These are phyloP conservation scores for Chromobotia macracanthus DNA, from an alignment of 2,797 vertebrate genomes.

Conservation along the genomic window DNA sequence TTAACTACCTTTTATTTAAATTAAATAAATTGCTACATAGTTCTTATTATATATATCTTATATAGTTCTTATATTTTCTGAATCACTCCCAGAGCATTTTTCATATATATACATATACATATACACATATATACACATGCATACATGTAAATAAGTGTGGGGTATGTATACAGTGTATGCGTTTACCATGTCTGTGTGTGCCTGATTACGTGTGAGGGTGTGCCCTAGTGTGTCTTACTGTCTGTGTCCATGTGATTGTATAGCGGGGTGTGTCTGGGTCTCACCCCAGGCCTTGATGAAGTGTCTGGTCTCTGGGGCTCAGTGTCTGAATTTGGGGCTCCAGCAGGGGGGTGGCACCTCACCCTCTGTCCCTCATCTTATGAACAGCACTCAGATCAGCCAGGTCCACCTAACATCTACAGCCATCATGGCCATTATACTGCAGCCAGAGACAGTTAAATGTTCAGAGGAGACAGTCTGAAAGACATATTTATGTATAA, in stretches of 20 bases:
- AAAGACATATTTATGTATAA: slow-evolving; percentile 64
- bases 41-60: too few relatives aligned
- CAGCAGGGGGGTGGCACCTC: slow-evolving; percentile 22
- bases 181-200: slow-evolving; percentile 52
- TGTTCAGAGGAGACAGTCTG: slow-evolving; percentile 40
- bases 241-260: slow-evolving; percentile 60
- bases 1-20: too few relatives aligned
- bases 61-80: too few relatives aligned
- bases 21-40: too few relatives aligned
- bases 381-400: slow-evolving; percentile 33
- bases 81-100: too few relatives aligned
- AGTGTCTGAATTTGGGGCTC: slow-evolving; percentile 56
- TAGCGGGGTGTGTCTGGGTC: slow-evolving; percentile 60
- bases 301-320: slow-evolving; percentile 60
- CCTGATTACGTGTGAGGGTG: slow-evolving; percentile 55
- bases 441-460: slow-evolving; percentile 30
- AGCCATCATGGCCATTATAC: slow-evolving; percentile 28
- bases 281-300: slow-evolving; percentile 57
- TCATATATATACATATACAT: too few relatives aligned
- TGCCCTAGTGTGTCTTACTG: slow-evolving; percentile 49
- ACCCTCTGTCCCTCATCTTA: slow-evolving; percentile 30
- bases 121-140: background rate
- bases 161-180: slow-evolving; percentile 2
- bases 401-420: slow-evolving; percentile 39
- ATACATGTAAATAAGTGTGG: slow-evolving; percentile 4